phyloP scores from a whole-genome alignment of 2,797 vertebrate species.

The Enteromius treurensis region DNA sequence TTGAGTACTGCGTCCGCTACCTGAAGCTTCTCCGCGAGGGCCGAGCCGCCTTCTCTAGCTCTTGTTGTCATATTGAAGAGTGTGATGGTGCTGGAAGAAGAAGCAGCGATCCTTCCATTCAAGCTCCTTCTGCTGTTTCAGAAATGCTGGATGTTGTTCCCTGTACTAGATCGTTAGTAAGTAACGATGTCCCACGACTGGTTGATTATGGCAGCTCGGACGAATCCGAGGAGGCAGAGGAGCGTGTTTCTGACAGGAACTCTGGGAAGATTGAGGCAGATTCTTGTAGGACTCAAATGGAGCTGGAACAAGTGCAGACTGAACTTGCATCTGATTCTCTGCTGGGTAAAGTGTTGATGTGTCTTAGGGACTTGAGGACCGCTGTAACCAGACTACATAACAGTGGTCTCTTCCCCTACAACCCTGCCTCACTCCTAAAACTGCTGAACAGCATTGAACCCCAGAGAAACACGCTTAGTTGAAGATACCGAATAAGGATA shows the following conservation, averaged over 20 bases:
- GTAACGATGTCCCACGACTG: conserved; percentile 64
- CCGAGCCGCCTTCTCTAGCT: conserved; percentile 73
- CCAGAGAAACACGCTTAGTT: background rate
- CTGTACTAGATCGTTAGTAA: background rate
- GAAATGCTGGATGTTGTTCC: background rate
- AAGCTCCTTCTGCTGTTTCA: background rate
- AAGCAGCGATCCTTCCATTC: background rate
- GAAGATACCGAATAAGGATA: background rate
- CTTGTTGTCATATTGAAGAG: conserved; percentile 69
- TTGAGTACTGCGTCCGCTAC: conserved; percentile 92
- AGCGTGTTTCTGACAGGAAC: background rate
- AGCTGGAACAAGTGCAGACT: background rate
- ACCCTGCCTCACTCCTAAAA: conserved; percentile 86
- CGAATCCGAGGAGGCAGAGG: conserved; percentile 80
- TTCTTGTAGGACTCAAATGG: background rate
- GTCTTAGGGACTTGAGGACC: conserved; percentile 80
- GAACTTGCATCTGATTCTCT: conserved; percentile 10
- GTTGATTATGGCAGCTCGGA: conserved; percentile 90
- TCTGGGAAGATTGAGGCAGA: background rate
- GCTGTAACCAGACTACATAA: conserved; percentile 82
- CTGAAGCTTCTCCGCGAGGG: conserved; percentile 83
- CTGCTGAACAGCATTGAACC: conserved; percentile 76
- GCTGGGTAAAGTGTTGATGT: conserved; percentile 66
- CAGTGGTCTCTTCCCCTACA: conserved; percentile 91
- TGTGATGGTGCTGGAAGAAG: background rate